Evolutionary conservation across 2,113 vertebrate species (phyloP), one percentile per base, ranked within the genome.

Genomic region (Pitta sordida): DNA sequence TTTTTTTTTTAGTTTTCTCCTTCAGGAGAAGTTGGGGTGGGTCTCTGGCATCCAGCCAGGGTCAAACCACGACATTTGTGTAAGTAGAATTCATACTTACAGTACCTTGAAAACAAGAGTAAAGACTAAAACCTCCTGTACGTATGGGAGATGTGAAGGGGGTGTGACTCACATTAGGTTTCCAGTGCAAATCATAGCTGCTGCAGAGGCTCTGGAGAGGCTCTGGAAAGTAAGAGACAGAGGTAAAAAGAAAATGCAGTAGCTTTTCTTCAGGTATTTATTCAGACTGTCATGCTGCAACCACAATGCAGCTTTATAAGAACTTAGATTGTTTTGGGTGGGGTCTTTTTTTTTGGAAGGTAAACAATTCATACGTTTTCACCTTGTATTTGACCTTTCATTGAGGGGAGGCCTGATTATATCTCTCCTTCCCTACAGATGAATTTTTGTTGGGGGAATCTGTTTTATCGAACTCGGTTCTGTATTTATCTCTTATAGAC

Each of bases 171-270:
- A 49, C 0, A 3, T 34, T 11, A 58, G 34, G 11, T 63, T 91
- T 85, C 20, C n/a, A 60, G 14, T 15, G 17, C 29, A 70, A 78
- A 39, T 32, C 10, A 59, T 37, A 21, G 29, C 12, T 71, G 11
- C 3, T 78, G n/a, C 30, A 76, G 44, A 79, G 27, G 23, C 4
- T 93, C 49, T 79, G 44, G 46, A 76, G 44, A 79, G 27, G 23
- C 4, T 93, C 49, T 79, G 44, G 46, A 92, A 82, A 51, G 7
- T 36, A 49, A 48, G 32, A 5, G 32, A 8, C 63, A 52, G n/a
- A 60, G 9, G 15, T 58, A 44, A 90, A 87, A 70, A 4, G 44
- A 4, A 55, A 53, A 27, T 0, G 0, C 8, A n/a, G 10, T 26
- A 65, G 9, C 36, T 73, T 71, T 64, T 3, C 14, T 75, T 84